These are phyloP conservation scores for Paraplagusia blochii DNA, from an alignment of 2,113 vertebrate species.

Conservation along the genomic window DNA sequence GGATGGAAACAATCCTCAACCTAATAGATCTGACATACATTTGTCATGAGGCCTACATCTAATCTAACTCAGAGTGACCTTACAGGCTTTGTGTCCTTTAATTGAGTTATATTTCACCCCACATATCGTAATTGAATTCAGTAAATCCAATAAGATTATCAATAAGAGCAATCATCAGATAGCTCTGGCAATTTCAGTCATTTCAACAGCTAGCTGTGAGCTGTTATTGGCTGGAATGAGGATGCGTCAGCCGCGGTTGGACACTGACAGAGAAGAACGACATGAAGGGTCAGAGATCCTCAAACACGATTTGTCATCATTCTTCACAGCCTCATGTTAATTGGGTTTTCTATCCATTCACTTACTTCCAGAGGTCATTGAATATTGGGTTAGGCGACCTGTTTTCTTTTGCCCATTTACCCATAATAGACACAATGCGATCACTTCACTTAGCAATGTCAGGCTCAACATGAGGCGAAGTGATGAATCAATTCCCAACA, in stretches of 20 bases:
- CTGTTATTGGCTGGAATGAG: constrained; percentile 17
- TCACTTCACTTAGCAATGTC: constrained; percentile 17
- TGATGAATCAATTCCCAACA: constrained; percentile 38
- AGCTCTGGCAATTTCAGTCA: constrained; percentile 45
- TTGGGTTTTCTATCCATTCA: constrained; percentile 47
- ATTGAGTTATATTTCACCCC: constrained; percentile 64
- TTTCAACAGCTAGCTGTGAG: constrained; percentile 44
- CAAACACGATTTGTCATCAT: constrained; percentile 55
- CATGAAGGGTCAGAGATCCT: constrained; percentile 29
- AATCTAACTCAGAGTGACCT: constrained; percentile 58
- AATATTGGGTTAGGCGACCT: constrained; percentile 37
- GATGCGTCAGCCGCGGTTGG: constrained; percentile 36
- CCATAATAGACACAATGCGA: constrained; percentile 35
- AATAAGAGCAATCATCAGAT: constrained; percentile 56
- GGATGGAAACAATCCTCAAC: constrained; percentile 34
- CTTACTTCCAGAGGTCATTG: constrained; percentile 48
- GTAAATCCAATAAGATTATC: constrained; percentile 60
- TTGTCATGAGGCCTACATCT: constrained; percentile 46
- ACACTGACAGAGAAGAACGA: constrained; percentile 33
- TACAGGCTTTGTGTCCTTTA: constrained; percentile 48
- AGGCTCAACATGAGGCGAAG: constrained; percentile 25
- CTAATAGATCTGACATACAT: constrained; percentile 64
- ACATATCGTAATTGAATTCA: constrained; percentile 59
- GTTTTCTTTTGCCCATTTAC: constrained; percentile 45
- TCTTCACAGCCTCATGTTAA: constrained; percentile 44